Evolutionary conservation across 1,140 invertebrate genomes (phyloP), one percentile per base, ranked within the genome.

Genomic region (Idris sp.): DNA sequence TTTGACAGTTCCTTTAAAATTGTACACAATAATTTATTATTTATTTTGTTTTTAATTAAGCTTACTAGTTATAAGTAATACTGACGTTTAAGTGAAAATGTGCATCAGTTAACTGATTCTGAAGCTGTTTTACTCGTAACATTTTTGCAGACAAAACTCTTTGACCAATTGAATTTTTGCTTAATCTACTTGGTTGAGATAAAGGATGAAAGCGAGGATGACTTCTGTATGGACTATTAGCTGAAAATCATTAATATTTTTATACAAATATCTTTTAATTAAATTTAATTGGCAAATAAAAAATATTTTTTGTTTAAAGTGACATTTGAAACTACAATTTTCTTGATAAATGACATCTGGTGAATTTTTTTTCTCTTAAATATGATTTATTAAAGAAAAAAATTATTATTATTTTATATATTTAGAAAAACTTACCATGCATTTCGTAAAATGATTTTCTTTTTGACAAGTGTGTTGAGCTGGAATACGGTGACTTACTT

Each of bases 21-120:
- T n/a, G n/a, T n/a, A n/a, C n/a, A n/a, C n/a, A n/a, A n/a, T n/a
- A n/a, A n/a, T n/a, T n/a, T n/a, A n/a, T n/a, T n/a, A n/a, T n/a
- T n/a, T n/a, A n/a, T n/a, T n/a, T n/a, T n/a, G n/a, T n/a, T n/a
- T n/a, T n/a, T n/a, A n/a, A n/a, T n/a, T n/a, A n/a, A n/a, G n/a
- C n/a, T n/a, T n/a, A n/a, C n/a, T n/a, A n/a, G n/a, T n/a, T n/a
- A n/a, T n/a, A n/a, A n/a, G n/a, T n/a, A 1, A 28, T 2, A 84
- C 81, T 86, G 84, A 93, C 92, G 83, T 93, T 91, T 18, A 94
- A 88, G 81, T 93, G 92, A 74, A 90, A 92, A 81, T 94, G 93
- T 7, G 93, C 92, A 85, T 94, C 92, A 18, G 92, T 90, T 43
- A 95, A 79, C 84, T 94, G 92, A 84, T 93, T 95, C 86, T 94